Evolutionary conservation across 2,113 vertebrate species (phyloP).

Genomic region (Sakesphorus luctuosus): DNA sequence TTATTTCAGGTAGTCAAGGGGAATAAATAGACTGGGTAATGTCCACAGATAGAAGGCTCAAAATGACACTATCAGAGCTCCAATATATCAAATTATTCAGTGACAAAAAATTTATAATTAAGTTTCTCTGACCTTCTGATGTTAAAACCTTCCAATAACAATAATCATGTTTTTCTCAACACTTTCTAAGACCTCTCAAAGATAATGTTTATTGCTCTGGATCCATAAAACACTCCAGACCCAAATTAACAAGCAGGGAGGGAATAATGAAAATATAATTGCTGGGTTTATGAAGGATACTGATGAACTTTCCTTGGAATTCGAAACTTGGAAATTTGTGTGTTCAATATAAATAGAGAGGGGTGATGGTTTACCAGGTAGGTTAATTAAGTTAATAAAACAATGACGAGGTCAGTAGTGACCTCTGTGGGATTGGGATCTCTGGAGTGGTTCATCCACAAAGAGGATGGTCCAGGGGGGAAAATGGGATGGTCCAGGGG

Average conservation of each 20-base stretch:
- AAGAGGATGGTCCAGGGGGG: not conserved
- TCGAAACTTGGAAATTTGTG: not conserved
- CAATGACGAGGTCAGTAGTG: not conserved
- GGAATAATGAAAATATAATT: conserved; percentile 49
- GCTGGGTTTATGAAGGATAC: conserved; percentile 26
- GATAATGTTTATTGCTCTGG: conserved; percentile 32
- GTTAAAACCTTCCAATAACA: conserved; percentile 17
- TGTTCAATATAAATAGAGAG: not conserved
- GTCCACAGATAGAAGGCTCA: not conserved
- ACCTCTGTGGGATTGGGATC: not conserved
- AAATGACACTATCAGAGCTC: not conserved
- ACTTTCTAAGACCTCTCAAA: conserved; percentile 15
- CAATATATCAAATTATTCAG: not conserved
- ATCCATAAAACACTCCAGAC: conserved; percentile 30
- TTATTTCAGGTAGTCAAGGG: not conserved
- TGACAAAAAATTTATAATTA: not conserved
- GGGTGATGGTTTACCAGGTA: not conserved
- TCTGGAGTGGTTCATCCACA: not conserved
- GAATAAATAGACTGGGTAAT: not conserved
- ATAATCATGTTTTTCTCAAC: conserved; percentile 24
- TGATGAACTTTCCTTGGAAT: conserved; percentile 8
- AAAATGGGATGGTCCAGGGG: not conserved
- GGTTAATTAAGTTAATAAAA: not conserved
- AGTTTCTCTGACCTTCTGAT: not conserved
- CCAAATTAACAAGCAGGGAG: conserved; percentile 3